Percentiles rank a stretch among this genome's conserved stretches.
These are phyloP conservation scores for Babylonia areolata DNA, from an alignment of 1,140 invertebrate genomes.

Conservation along the genomic window DNA sequence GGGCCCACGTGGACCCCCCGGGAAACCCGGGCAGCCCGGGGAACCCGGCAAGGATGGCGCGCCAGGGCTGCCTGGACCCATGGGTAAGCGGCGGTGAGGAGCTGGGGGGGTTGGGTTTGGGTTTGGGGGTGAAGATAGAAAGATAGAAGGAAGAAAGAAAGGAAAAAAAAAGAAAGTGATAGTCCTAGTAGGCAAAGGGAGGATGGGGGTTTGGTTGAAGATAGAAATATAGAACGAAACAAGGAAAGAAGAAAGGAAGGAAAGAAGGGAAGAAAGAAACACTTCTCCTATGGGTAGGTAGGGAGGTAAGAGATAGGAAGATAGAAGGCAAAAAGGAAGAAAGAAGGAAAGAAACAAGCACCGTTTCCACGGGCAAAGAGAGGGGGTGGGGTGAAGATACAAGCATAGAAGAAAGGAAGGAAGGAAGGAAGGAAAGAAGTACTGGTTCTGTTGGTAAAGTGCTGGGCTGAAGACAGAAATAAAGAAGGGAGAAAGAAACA, in stretches of 20 bases:
- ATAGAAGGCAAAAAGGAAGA: no score
- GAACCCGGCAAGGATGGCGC: slow-evolving; percentile 59
- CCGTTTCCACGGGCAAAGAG: no score
- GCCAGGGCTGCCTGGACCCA: slow-evolving; percentile 57
- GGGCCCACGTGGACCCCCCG: slow-evolving; percentile 63
- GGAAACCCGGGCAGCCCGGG: slow-evolving; percentile 63
- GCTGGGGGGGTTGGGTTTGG: no score
- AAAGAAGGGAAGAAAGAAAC: neutral
- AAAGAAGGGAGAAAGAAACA: no score
- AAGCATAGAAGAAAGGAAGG: neutral
- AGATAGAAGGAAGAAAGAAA: neutral
- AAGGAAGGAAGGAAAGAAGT: neutral
- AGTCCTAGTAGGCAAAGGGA: neutral
- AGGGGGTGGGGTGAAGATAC: no score
- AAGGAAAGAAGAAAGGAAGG: no score
- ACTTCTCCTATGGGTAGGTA: no score
- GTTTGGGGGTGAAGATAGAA: neutral
- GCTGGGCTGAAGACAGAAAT: neutral
- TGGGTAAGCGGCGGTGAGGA: slow-evolving; percentile 44
- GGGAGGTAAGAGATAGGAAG: no score
- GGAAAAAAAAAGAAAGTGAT: neutral
- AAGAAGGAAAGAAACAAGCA: no score
- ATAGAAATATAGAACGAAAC: neutral
- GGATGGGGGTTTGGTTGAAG: neutral
- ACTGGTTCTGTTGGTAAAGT: no score